Evolutionary conservation across 92 coral and sea anemone species (phyloP).

Genomic region (Micromussa lordhowensis): DNA sequence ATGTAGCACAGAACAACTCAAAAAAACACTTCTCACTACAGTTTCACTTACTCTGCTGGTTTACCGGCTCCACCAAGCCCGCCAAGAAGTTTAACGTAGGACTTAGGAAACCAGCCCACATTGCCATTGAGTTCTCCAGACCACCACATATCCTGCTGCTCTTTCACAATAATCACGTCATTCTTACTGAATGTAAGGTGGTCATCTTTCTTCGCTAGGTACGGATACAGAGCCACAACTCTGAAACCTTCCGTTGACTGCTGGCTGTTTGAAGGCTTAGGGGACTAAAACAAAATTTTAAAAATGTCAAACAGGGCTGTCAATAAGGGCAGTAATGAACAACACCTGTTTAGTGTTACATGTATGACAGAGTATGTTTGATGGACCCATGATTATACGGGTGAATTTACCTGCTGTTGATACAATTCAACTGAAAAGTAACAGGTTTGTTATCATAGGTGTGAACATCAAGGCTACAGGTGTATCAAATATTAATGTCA

Average conservation of each 20-base stretch:
- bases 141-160: slow-evolving; percentile 99
- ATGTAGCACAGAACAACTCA: no score
- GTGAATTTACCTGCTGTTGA: no score
- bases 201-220: slow-evolving; percentile 88
- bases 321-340: not conserved
- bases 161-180: slow-evolving; percentile 81
- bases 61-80: slow-evolving; percentile 32
- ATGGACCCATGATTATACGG: no score
- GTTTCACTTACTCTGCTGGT: slow-evolving; percentile 49
- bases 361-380: not conserved
- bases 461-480: no score
- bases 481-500: no score
- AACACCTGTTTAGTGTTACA: no score
- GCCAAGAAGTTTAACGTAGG: slow-evolving; percentile 76
- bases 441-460: no score
- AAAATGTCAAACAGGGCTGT: not conserved
- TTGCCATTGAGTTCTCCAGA: slow-evolving; percentile 92
- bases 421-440: no score
- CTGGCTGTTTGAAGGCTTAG: slow-evolving; percentile 55
- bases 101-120: slow-evolving; percentile 87
- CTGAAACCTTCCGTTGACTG: slow-evolving; percentile 79
- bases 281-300: slow-evolving; percentile 1
- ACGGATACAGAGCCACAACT: slow-evolving; percentile 85
- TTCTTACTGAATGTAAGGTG: slow-evolving; percentile 91
- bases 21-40: no score